Conservation (phyloP, 2,888 invertebrate species). For the Notodonta dromedarius region DNA sequence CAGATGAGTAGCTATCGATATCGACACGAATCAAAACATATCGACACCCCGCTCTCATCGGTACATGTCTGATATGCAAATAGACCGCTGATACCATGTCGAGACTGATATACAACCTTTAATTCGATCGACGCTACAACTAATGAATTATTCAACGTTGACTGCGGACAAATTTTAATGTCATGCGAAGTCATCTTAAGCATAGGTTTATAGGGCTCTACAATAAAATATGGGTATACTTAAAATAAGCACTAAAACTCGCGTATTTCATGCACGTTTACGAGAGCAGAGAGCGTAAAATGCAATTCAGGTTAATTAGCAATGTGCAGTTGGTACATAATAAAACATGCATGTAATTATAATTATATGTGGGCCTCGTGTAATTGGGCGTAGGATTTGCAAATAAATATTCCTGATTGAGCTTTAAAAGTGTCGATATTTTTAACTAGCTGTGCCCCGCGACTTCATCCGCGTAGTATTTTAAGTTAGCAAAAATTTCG, state of each 20-base stretch:
- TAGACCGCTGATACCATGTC: constrained; percentile 59
- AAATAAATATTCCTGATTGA: background rate
- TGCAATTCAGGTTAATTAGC: constrained; percentile 52
- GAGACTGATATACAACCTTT: constrained; percentile 58
- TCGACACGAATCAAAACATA: constrained; percentile 27
- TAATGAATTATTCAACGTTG: constrained; percentile 72
- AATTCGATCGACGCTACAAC: constrained; percentile 61
- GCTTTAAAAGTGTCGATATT: too few relatives aligned
- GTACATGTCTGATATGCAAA: constrained; percentile 69
- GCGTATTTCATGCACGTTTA: constrained; percentile 34
- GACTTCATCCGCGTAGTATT: too few relatives aligned
- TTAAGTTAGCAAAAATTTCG: too few relatives aligned
- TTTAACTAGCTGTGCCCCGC: too few relatives aligned
- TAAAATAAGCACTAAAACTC: constrained; percentile 37
- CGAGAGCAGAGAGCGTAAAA: constrained; percentile 34
- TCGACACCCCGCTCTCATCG: constrained; percentile 43
- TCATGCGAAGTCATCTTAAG: constrained; percentile 49
- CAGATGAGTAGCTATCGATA: constrained; percentile 13
- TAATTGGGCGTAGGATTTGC: constrained; percentile 14
- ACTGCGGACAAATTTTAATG: constrained; percentile 58
- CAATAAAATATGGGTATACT: constrained; percentile 35
- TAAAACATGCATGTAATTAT: constrained; percentile 38
- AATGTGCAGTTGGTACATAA: constrained; percentile 31
- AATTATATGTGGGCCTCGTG: constrained; percentile 22
- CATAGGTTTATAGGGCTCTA: constrained; percentile 39